phyloP scores from a whole-genome alignment of 2,888 invertebrate species.

The Napeogenes sylphis region DNA sequence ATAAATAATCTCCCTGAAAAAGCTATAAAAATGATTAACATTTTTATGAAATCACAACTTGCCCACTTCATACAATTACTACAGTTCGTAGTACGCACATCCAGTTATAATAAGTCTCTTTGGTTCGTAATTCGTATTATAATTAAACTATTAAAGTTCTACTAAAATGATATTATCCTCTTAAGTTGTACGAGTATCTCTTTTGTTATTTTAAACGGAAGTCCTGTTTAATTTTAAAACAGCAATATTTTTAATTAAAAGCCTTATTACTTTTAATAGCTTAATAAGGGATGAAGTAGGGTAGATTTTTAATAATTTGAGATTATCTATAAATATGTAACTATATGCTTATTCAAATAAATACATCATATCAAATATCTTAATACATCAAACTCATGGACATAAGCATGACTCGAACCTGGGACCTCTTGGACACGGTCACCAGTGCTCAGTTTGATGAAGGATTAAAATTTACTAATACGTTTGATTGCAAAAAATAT shows the following conservation, averaged over 20 bases:
- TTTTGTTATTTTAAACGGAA: constrained; percentile 1
- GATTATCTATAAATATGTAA: not conserved
- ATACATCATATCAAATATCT: too few species aligned
- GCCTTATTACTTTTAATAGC: not conserved
- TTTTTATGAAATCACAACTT: constrained; percentile 34
- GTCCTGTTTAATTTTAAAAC: not conserved
- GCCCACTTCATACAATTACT: constrained; percentile 8
- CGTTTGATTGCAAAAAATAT: too few species aligned
- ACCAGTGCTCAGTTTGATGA: too few species aligned
- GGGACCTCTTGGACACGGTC: too few species aligned
- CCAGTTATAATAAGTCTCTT: constrained; percentile 4
- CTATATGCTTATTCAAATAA: not conserved
- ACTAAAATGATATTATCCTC: constrained; percentile 2
- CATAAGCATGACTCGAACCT: too few species aligned
- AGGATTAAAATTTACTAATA: too few species aligned
- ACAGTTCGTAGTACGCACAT: not conserved
- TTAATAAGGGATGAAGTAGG: not conserved
- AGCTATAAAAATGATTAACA: constrained; percentile 37
- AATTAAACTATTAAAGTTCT: constrained; percentile 4
- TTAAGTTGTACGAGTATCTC: not conserved
- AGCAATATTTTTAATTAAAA: not conserved
- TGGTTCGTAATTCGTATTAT: constrained; percentile 1
- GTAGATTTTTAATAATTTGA: not conserved
- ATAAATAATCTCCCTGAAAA: constrained; percentile 49
- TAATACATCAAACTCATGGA: too few species aligned